Base-by-base conservation (phyloP, 1,140 invertebrate genomes). In the Drosophila micromelanica region DNA sequence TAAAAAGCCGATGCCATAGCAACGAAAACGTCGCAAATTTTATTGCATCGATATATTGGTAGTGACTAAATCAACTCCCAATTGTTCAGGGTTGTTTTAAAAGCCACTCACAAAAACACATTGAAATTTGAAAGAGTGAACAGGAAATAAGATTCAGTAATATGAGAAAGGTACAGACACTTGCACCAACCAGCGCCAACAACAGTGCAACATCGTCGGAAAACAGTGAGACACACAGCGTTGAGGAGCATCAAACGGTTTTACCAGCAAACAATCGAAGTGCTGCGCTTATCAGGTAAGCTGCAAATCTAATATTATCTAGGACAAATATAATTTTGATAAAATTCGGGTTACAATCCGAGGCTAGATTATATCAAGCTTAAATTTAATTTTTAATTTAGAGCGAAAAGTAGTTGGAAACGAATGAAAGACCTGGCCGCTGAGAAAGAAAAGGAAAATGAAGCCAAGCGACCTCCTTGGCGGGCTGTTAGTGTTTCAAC, bases 401-500 rank as follows among this genome's bases (percentile, higher is more conserved):
- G 90, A 54, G 76, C 72, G 3, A 73, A 82, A 70, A 90, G 57
- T 40, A 91, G 71, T 70, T 90, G 77, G 91, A 92, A 87, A 68
- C 79, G 80, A 46, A 91, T 92, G 84, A 91, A 91, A 49, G 90
- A 91, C 7, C 67, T 86, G 61, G 78, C 75, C 7, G 70, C 82
- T 5, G 82, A 91, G 15, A 91, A 91, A 57, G 89, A 90, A 46
- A 80, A 76, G 52, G 89, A 91, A 23, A 78, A 70, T 67, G 90
- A 91, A 45, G 55, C 72, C 12, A 90, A 87, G 40, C 76, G 91
- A 27, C 91, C 91, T 20, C 91, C 91, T 46, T 92, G 91, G 91
- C 80, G 87, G 5, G 81, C 87, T 23, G 90, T 91, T 45, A 91
- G 91, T 51, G 72, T 92, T 17, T 91, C 91, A 30, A 92, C 91